These are phyloP conservation scores for Ictalurus furcatus DNA, from an alignment of 2,113 vertebrate species.

Conservation along the genomic window DNA sequence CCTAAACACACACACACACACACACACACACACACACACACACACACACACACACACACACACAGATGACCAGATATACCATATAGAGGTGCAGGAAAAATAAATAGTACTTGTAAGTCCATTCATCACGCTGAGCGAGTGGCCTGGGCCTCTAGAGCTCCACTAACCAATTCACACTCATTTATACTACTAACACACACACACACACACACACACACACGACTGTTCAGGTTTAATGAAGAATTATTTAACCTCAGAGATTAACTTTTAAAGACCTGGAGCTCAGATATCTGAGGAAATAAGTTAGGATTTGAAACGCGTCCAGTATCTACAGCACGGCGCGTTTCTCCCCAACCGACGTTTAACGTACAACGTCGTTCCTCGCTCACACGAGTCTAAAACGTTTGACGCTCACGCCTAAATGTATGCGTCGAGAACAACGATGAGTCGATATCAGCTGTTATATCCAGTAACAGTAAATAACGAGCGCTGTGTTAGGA, in stretches of 20 bases:
- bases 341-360: background rate
- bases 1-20: constrained; percentile 17
- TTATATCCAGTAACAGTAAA: background rate
- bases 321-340: background rate
- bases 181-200: background rate
- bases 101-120: constrained; percentile 23
- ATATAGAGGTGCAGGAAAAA: background rate
- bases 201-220: constrained; percentile 11
- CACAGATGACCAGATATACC: constrained; percentile 1
- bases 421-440: no score
- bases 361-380: no score
- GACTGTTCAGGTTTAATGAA: background rate
- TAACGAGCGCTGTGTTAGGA: background rate
- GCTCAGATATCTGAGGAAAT: background rate
- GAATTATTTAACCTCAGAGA: constrained; percentile 5
- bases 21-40: constrained; percentile 35
- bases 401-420: no score
- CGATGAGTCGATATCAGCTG: background rate
- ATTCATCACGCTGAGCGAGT: background rate
- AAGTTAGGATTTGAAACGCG: background rate
- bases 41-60: constrained; percentile 19
- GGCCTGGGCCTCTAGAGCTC: constrained; percentile 14
- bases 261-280: background rate
- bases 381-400: background rate
- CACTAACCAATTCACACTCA: constrained; percentile 11